Base-by-base conservation (phyloP, 1,140 invertebrate genomes). In the Pogonomyrmex barbatus region DNA sequence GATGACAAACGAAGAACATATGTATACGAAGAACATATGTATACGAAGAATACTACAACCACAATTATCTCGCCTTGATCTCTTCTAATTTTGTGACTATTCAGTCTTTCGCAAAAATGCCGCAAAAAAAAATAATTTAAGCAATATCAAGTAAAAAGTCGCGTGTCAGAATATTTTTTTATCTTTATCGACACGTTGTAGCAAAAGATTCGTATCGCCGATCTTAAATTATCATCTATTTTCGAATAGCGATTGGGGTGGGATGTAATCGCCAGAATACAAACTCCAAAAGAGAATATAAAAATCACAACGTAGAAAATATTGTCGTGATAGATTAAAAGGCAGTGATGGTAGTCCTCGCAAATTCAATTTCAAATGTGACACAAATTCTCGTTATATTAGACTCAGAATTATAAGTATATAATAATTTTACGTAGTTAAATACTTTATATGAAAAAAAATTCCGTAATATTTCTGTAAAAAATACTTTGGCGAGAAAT, bases 401-500 rank as follows among this genome's bases (percentile, higher is more conserved):
- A 45, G 4, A 47, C 12, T 47, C 24, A 3, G 30, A 62, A 45
- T 63, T 17, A 65, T 9, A 17, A 78, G 30, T 24, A 24, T 24
- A 24, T 24, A 24, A 24, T 24, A 24, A 24, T 24, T 24, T 24
- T 24, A 24, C 24, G 24, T 24, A 24, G 24, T 24, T 24, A 24
- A 24, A 24, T 24, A 24, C 24, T 24, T 24, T 24, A 75, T 56
- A 45, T 30, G 39, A 4, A 5, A 8, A 30, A 50, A 6, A 30
- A 2, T 24, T 17, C 0, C 33, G 4, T 47, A 33, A 24, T 24
- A 24, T 24, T 24, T 24, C 24, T 24, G 24, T 33, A 63, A 78
- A 60, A 60, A 78, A 78, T 77, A 78, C 9, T 50, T 78, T 2
- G 9, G 30, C 9, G 60, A 36, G n/a, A 56, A 78, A 78, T 65